A percentile compares a stretch with the other conserved stretches of the same genome.
These are phyloP conservation scores for Streptopelia turtur DNA, from an alignment of 2,797 vertebrate species.

Conservation along the genomic window DNA sequence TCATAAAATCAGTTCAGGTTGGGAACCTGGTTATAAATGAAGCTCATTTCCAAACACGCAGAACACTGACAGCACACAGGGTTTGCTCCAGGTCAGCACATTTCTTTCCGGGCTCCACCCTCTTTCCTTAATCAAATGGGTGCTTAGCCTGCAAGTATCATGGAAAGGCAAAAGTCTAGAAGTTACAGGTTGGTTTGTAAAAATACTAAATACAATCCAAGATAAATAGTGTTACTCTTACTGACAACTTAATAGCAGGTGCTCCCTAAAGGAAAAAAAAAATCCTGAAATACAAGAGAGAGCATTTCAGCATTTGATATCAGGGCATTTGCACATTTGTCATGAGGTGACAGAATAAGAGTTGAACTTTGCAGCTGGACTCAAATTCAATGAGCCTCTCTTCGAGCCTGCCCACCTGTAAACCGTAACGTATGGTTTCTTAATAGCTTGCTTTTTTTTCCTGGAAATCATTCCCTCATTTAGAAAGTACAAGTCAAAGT, in stretches of 20 bases:
- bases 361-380: conserved; percentile 49
- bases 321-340: conserved; percentile 67
- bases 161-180: conserved; percentile 47
- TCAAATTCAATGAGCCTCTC: conserved; percentile 41
- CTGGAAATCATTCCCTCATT: conserved; percentile 60
- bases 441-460: conserved; percentile 40
- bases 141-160: conserved; percentile 34
- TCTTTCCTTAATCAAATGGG: conserved; percentile 27
- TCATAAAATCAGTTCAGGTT: conserved; percentile 64
- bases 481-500: conserved; percentile 66
- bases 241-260: conserved; percentile 55
- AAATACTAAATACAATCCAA: conserved; percentile 54
- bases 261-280: conserved; percentile 51
- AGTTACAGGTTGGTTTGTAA: conserved; percentile 39
- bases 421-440: conserved; percentile 28
- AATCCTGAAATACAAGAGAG: conserved; percentile 43
- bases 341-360: conserved; percentile 47
- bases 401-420: conserved; percentile 40
- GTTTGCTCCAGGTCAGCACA: conserved; percentile 44
- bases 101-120: background rate
- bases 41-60: conserved; percentile 67
- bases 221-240: conserved; percentile 43
- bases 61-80: conserved; percentile 46
- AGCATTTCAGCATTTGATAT: conserved; percentile 60
- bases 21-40: conserved; percentile 62